These are phyloP conservation scores for Ambastaia sidthimunki DNA, from an alignment of 2,797 vertebrate species.

Conservation along the genomic window DNA sequence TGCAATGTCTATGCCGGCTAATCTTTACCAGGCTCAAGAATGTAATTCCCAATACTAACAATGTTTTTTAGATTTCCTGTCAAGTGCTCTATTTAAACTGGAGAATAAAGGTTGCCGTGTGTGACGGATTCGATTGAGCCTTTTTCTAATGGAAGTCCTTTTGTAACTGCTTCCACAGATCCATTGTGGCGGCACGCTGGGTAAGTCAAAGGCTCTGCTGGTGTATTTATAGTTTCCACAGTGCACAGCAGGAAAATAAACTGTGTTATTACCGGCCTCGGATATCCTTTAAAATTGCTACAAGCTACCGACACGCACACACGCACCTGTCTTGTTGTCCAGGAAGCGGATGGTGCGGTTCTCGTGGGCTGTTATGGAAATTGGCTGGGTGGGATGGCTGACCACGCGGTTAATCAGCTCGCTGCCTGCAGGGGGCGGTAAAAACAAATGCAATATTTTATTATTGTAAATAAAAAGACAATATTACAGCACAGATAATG, in stretches of 20 bases:
- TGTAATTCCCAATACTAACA: background rate
- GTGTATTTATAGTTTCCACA: constrained; percentile 32
- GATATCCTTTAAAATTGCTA: constrained; percentile 15
- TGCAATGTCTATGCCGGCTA: background rate
- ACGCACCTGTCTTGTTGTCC: constrained; percentile 87
- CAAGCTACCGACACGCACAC: background rate
- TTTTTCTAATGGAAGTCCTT: background rate
- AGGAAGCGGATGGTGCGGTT: constrained; percentile 90
- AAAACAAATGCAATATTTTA: background rate
- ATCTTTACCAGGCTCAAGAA: background rate
- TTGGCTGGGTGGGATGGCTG: constrained; percentile 84
- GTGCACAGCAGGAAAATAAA: constrained; percentile 13
- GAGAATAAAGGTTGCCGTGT: constrained; percentile 3
- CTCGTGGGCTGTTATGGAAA: constrained; percentile 89
- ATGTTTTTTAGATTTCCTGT: background rate
- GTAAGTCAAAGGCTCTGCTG: constrained; percentile 8
- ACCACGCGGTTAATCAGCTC: constrained; percentile 89
- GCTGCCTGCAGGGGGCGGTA: constrained; percentile 73
- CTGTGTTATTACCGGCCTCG: constrained; percentile 11
- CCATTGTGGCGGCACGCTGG: background rate
- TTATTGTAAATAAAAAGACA: background rate
- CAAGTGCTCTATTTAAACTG: constrained; percentile 10
- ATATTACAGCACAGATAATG: no score
- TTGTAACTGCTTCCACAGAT: background rate
- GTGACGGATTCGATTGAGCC: background rate